Percentiles rank a stretch among this genome's conserved stretches.
Evolutionary conservation across 2,797 vertebrate genomes (phyloP).

Genomic region (Leptodactylus fallax): DNA sequence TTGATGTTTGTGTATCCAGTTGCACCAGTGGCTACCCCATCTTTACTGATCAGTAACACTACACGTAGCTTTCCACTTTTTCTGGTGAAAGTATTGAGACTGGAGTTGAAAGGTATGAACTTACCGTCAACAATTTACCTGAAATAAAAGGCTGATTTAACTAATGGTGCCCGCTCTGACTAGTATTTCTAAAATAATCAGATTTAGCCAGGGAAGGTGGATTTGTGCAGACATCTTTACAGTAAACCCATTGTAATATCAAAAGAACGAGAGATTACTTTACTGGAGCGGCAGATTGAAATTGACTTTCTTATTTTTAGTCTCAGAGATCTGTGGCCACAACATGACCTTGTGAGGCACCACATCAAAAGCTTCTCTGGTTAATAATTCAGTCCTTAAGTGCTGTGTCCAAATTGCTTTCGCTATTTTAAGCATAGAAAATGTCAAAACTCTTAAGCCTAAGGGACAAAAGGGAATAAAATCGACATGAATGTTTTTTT

Average conservation of each 20-base stretch:
- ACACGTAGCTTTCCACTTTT: constrained; percentile 16
- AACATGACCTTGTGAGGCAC: constrained; percentile 57
- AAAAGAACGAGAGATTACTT: constrained; percentile 46
- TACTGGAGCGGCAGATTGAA: constrained; percentile 44
- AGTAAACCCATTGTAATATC: constrained; percentile 36
- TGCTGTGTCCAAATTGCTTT: constrained; percentile 62
- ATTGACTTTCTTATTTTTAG: constrained; percentile 58
- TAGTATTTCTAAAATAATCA: constrained; percentile 15
- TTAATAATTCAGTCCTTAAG: constrained; percentile 65
- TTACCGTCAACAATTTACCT: not conserved
- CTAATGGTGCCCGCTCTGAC: not conserved
- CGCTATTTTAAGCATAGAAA: constrained; percentile 61
- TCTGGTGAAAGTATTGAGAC: not conserved
- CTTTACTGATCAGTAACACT: constrained; percentile 1
- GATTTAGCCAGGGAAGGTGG: constrained; percentile 14
- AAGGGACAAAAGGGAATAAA: constrained; percentile 48
- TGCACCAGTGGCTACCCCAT: not conserved
- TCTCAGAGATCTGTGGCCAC: constrained; percentile 40
- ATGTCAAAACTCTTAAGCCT: constrained; percentile 59
- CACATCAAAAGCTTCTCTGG: constrained; percentile 57
- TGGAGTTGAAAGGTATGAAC: not conserved
- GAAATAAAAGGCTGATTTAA: not conserved
- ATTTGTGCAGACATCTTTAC: constrained; percentile 16
- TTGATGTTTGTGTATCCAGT: constrained; percentile 2
- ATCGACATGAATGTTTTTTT: not conserved